phyloP scores from a whole-genome alignment of 2,888 invertebrate species.

The Lasioglossum pauxillum region DNA sequence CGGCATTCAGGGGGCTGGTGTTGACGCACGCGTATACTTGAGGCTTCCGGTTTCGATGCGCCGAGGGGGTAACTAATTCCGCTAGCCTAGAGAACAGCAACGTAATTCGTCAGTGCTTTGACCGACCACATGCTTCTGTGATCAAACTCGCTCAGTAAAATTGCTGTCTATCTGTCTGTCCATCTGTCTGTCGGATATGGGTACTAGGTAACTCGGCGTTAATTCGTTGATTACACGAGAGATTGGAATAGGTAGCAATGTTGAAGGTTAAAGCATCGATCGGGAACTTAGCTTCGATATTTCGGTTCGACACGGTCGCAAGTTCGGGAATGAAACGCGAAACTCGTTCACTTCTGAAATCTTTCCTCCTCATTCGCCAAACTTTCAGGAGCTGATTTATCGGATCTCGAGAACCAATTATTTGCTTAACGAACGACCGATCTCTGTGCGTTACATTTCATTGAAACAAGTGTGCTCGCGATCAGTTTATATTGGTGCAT shows the following conservation, averaged over 20 bases:
- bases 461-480: not conserved
- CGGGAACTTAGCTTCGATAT: not conserved
- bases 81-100: not conserved
- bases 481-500: not conserved
- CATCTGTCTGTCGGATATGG: not conserved
- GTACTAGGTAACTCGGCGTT: not conserved
- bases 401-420: not conserved
- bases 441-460: not conserved
- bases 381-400: not conserved
- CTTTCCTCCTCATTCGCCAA: not conserved
- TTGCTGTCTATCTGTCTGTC: not conserved
- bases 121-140: not conserved
- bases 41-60: not conserved
- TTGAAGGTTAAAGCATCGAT: slow-evolving; percentile 17
- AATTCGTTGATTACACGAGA: not conserved
- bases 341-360: not conserved
- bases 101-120: not conserved
- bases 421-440: not conserved
- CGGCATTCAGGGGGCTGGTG: not conserved
- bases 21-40: not conserved
- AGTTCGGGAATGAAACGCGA: not conserved
- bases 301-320: not conserved
- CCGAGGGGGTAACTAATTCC: not conserved
- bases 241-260: not conserved
- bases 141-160: not conserved